phyloP scores from a whole-genome alignment of 2,113 vertebrate genomes.

The Caracal caracal region DNA sequence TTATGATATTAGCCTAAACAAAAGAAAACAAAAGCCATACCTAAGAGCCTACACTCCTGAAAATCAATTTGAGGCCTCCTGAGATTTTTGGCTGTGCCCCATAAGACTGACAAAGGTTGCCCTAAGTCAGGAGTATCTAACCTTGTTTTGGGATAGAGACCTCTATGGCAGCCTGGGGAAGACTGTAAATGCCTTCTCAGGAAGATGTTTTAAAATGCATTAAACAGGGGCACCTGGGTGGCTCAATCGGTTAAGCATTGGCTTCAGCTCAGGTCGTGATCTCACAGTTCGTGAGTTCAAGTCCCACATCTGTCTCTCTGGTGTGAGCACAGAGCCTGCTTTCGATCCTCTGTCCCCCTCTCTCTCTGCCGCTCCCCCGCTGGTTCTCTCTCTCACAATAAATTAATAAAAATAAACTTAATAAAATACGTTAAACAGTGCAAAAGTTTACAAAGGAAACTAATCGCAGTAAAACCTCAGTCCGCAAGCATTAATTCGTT shows the following conservation, averaged over 20 bases:
- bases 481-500: no score
- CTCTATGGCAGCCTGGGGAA: background rate
- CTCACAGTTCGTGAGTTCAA: no score
- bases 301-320: no score
- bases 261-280: no score
- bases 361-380: no score
- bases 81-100: background rate
- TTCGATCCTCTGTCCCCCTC: no score
- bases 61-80: background rate
- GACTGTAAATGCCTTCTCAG: background rate
- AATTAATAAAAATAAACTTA: no score
- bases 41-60: background rate
- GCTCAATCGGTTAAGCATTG: no score
- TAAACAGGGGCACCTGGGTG: background rate
- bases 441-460: background rate
- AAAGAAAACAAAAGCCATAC: background rate
- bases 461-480: no score
- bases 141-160: background rate
- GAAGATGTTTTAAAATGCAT: background rate
- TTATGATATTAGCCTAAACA: background rate
- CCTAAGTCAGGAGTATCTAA: background rate
- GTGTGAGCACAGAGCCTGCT: no score
- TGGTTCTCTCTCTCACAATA: no score
- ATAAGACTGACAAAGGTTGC: background rate
- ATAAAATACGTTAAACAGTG: background rate